Evolutionary conservation across 2,113 vertebrate species (phyloP), one percentile per base, ranked within the genome.

Genomic region (Saimiri boliviensis): DNA sequence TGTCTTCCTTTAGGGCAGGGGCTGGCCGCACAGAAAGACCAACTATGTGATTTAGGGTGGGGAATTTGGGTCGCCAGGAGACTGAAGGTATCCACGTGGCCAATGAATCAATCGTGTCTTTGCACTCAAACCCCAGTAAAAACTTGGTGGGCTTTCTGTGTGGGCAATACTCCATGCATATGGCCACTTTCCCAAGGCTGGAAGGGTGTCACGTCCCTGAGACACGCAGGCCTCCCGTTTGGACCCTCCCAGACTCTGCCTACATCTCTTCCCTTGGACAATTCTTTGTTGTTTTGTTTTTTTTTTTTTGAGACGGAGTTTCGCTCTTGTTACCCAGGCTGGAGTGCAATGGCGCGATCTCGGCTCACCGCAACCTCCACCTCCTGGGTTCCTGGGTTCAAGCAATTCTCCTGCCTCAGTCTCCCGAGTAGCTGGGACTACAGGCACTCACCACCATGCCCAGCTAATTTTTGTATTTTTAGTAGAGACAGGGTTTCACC

Each of bases 131-230:
- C 42, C 58, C 89, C 70, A 4, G 0, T 0, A 6, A 70, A 42
- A 25, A 37, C 13, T 5, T 2, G 30, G 56, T 13, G 86, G 21
- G 82, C 73, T 5, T 27, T 71, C 84, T 1, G 47, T 19, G 13
- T 0, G 3, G 42, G 56, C 58, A 5, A 0, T 0, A 6, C 40
- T 5, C 70, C 0, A 0, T 23, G n/a, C 0, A 0, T 2, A 3
- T 0, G 6, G 21, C 58, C 80, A 40, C 2, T 0, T 3, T 12
- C n/a, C n/a, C 6, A 0, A 13, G 13, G 60, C 17, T 3, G 12
- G 58, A 49, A 80, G 63, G 52, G 60, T 11, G 5, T 49, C 40
- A 25, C 7, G 8, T 20, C 70, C 63, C 71, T 6, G 27, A 54
- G 52, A 21, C 73, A 0, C 2, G 0, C 47, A 11, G 4, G 40